Base-by-base conservation (phyloP, 2,797 vertebrate species). In the Pelochelys cantorii region DNA sequence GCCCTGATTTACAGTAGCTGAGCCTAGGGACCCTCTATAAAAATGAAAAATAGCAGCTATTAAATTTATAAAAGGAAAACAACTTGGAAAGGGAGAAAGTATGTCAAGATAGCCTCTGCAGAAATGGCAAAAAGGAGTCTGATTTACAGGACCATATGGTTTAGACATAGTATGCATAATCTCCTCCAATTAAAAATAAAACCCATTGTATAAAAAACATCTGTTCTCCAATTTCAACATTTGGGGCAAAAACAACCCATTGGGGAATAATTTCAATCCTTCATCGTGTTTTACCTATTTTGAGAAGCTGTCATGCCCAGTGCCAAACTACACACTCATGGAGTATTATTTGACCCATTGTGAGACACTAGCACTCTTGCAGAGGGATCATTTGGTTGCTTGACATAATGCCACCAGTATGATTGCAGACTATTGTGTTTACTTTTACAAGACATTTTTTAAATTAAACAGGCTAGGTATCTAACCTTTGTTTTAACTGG, bases 121-220 rank as follows among this genome's bases (percentile, higher is more conserved):
- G 93, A 86, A 95, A 53, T 86, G 93, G 93, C 94, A 95, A 78
- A 94, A 83, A 62, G 87, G 77, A 96, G n/a, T 83, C 78, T 90
- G 84, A 31, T 88, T 95, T 89, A 81, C 88, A 88, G 74, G 83
- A 74, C 95, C 92, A 90, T 96, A 93, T 95, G 93, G 94, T 85
- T 95, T 84, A 92, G 78, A 86, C 83, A 87, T 80, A 86, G 87
- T 92, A 97, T 93, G 91, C 93, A 93, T 97, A 95, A 97, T 96
- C 90, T 87, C 42, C 79, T 94, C 89, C 93, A 97, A 94, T 97
- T 97, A 97, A 96, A 94, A 97, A 89, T 94, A 95, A 96, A 95
- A 68, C 68, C 87, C 78, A 13, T 92, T 95, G 96, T 92, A 95
- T 96, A 75, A 89, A 88, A 96, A 96, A 95, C 95, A 97, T 96